A percentile compares a stretch with the other conserved stretches of the same genome.
These are phyloP conservation scores for Seira musarum DNA, from an alignment of 2,888 invertebrate genomes.

Conservation along the genomic window DNA sequence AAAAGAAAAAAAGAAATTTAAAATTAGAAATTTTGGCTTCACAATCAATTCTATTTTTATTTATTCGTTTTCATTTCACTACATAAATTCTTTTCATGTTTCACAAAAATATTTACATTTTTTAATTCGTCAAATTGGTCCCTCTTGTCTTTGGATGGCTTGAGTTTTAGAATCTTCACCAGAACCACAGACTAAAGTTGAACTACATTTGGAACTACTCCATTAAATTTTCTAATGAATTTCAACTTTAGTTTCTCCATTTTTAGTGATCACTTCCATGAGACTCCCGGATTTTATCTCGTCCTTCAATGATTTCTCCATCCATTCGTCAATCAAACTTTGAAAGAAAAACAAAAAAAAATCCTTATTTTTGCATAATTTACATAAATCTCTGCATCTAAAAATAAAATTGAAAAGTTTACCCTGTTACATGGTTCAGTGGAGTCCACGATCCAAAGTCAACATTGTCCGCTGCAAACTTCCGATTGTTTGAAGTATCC, in stretches of 20 bases:
- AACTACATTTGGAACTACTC: too few species aligned
- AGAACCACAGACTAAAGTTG: too few species aligned
- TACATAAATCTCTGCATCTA: not conserved
- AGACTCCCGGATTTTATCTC: slow-evolving; percentile 82
- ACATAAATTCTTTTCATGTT: not conserved
- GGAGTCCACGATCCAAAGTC: slow-evolving; percentile 52
- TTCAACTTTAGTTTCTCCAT: slow-evolving; percentile 79
- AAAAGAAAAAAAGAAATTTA: too few species aligned
- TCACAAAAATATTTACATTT: not conserved
- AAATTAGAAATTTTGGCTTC: too few species aligned
- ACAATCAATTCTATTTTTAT: not conserved
- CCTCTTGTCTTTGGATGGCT: not conserved
- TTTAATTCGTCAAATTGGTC: not conserved
- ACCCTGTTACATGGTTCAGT: slow-evolving; percentile 43
- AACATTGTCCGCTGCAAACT: slow-evolving; percentile 26
- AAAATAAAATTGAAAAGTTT: slow-evolving; percentile 21
- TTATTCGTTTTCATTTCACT: not conserved
- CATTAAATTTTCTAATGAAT: slow-evolving; percentile 41
- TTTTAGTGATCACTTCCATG: slow-evolving; percentile 89
- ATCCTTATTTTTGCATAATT: not conserved
- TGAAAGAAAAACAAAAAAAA: not conserved
- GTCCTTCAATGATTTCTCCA: slow-evolving; percentile 84
- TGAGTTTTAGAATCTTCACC: too few species aligned
- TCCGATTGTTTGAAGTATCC: slow-evolving; percentile 52
- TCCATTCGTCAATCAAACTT: slow-evolving; percentile 87